These are phyloP conservation scores for Chrysotoxum bicinctum DNA, from an alignment of 2,888 invertebrate genomes.

Conservation along the genomic window DNA sequence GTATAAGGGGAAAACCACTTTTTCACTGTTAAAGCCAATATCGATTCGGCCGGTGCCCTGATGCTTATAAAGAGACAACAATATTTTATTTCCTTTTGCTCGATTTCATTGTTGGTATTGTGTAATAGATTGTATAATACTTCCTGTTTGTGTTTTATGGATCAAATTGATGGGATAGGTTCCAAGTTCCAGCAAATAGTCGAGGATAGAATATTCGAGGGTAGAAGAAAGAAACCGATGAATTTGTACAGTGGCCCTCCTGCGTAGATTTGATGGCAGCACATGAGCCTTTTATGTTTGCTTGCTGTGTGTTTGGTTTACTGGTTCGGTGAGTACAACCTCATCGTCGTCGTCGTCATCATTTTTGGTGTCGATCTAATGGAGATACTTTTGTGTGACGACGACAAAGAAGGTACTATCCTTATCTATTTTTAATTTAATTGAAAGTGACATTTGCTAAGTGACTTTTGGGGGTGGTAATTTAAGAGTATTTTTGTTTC, in stretches of 20 bases:
- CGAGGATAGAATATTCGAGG: constrained; percentile 22
- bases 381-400: constrained; percentile 13
- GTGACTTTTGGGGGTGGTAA: constrained; percentile 33
- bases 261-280: constrained; percentile 31
- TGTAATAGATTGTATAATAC: constrained; percentile 63
- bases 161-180: constrained; percentile 46
- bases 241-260: constrained; percentile 25
- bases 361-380: constrained; percentile 26
- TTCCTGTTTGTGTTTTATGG: constrained; percentile 56
- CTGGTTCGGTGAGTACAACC: constrained; percentile 43
- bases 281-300: constrained; percentile 45
- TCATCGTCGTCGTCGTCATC: constrained; percentile 18
- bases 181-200: not conserved
- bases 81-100: constrained; percentile 20
- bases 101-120: constrained; percentile 46
- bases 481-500: not conserved
- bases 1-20: not conserved
- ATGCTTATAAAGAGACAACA: constrained; percentile 11
- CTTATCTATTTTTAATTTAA: constrained; percentile 45
- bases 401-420: not conserved
- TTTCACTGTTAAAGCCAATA: constrained; percentile 55
- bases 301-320: constrained; percentile 60
- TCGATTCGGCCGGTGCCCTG: constrained; percentile 36
- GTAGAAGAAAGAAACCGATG: constrained; percentile 45
- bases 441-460: constrained; percentile 45